A percentile compares a stretch with the other conserved stretches of the same genome.
These are phyloP conservation scores for Frankliniella fusca DNA, from an alignment of 2,888 invertebrate species.

Conservation along the genomic window DNA sequence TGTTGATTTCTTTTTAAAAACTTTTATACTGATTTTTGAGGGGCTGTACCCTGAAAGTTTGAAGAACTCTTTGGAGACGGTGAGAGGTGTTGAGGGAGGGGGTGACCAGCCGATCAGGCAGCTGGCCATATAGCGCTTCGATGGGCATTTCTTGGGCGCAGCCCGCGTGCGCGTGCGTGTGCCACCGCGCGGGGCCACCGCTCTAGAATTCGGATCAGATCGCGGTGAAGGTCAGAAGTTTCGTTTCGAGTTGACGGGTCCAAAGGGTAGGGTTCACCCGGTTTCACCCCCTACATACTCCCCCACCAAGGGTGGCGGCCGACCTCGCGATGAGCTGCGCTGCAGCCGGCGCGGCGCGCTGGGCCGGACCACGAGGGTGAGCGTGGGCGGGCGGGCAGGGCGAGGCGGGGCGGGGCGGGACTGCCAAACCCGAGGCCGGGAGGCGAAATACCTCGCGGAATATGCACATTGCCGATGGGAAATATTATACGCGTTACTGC, in stretches of 20 bases:
- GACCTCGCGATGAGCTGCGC: background rate
- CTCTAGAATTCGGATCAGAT: background rate
- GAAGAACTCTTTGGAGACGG: too few species aligned
- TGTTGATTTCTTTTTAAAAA: too few species aligned
- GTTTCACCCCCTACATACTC: background rate
- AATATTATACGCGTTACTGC: too few species aligned
- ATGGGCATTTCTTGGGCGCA: background rate
- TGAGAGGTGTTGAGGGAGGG: too few species aligned
- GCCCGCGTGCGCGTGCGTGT: background rate
- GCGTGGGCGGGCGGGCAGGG: background rate
- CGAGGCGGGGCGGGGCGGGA: background rate
- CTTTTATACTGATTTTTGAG: too few species aligned
- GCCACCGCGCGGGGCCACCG: background rate
- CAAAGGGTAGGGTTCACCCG: background rate
- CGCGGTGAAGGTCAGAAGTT: conserved; percentile 15
- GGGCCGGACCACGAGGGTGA: background rate
- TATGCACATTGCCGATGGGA: too few species aligned
- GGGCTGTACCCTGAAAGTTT: too few species aligned
- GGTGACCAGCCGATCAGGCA: too few species aligned
- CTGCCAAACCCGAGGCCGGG: too few species aligned
- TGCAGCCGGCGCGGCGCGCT: background rate
- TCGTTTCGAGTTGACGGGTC: background rate
- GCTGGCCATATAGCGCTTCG: too few species aligned
- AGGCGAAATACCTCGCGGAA: too few species aligned
- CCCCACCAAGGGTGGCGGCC: background rate